Evolutionary conservation across 2,888 invertebrate species (phyloP).

Genomic region (Falcaria lacertinaria): DNA sequence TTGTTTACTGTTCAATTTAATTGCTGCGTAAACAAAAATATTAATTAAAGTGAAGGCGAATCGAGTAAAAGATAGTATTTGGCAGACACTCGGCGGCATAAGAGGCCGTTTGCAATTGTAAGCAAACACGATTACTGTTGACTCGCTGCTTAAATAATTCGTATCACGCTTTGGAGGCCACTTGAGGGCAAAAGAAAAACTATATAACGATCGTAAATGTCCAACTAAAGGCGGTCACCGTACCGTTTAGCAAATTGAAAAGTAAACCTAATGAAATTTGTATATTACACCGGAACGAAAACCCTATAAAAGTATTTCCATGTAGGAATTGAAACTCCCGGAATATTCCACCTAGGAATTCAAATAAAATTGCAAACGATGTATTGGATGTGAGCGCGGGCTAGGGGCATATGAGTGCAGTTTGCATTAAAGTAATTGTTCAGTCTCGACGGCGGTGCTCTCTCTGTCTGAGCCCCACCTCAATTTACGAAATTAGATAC

Average conservation of each 20-base stretch:
- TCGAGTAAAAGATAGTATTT: constrained; percentile 50
- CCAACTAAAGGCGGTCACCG: constrained; percentile 26
- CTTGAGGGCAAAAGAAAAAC: constrained; percentile 38
- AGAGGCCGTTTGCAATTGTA: constrained; percentile 65
- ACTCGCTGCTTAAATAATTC: constrained; percentile 67
- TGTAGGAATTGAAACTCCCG: constrained; percentile 46
- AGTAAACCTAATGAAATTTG: constrained; percentile 50
- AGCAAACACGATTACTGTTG: constrained; percentile 56
- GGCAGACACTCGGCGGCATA: constrained; percentile 55
- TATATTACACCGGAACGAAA: constrained; percentile 44
- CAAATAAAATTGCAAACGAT: constrained; percentile 61
- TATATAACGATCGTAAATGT: constrained; percentile 45
- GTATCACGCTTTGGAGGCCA: constrained; percentile 52
- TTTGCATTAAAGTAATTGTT: constrained; percentile 60
- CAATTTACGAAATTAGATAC: constrained; percentile 58
- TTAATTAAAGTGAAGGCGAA: constrained; percentile 51
- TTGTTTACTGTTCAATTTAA: too few relatives aligned
- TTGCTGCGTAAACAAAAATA: too few relatives aligned
- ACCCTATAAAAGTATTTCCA: constrained; percentile 55
- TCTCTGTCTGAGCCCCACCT: constrained; percentile 42
- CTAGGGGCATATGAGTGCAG: constrained; percentile 46
- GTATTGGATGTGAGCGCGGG: constrained; percentile 40
- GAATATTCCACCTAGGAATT: constrained; percentile 40
- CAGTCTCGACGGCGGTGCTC: constrained; percentile 37
- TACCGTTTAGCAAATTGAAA: constrained; percentile 51